phyloP scores from a whole-genome alignment of 2,113 vertebrate species.

The Ranitomeya imitator region DNA sequence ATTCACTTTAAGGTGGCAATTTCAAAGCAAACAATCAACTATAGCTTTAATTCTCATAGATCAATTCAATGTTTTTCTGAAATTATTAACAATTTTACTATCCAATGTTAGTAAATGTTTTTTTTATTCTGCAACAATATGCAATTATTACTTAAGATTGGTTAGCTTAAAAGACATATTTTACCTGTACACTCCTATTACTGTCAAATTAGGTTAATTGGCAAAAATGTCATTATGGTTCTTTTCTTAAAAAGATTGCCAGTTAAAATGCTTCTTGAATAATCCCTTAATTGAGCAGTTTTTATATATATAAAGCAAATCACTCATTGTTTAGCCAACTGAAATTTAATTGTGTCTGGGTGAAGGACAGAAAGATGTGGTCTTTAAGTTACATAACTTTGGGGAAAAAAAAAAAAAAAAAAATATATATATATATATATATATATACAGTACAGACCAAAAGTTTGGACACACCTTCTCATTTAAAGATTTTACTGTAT shows the following conservation, averaged over 20 bases:
- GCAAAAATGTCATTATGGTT: constrained; percentile 2
- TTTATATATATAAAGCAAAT: not conserved
- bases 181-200: constrained; percentile 9
- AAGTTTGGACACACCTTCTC: too few relatives aligned
- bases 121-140: not conserved
- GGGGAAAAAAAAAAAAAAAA: too few relatives aligned
- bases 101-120: not conserved
- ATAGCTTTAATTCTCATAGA: too few relatives aligned
- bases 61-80: too few relatives aligned
- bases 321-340: not conserved
- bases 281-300: not conserved
- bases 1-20: too few relatives aligned
- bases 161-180: not conserved
- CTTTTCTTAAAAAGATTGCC: not conserved
- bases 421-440: too few relatives aligned
- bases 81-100: not conserved
- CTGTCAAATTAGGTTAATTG: constrained; percentile 11
- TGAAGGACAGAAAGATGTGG: not conserved
- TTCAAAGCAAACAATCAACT: too few relatives aligned
- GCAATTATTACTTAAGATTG: not conserved
- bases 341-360: not conserved
- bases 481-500: too few relatives aligned
- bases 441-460: too few relatives aligned
- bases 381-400: too few relatives aligned
- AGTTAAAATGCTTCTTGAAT: not conserved